Conservation (phyloP, 2,888 invertebrate species). For the Ferdinandea cuprea region DNA sequence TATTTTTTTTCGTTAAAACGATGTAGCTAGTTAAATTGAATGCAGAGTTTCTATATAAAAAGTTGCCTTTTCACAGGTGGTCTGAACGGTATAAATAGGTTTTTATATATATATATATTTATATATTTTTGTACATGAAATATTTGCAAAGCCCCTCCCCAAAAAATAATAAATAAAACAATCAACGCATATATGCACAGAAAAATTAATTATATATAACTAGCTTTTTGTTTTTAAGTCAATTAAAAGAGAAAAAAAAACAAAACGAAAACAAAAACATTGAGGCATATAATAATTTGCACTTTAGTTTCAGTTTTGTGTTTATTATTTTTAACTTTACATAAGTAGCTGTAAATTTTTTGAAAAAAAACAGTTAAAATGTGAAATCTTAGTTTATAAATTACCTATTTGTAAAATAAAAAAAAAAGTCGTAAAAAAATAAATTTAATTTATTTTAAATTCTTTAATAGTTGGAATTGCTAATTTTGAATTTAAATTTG, state of each 20-base stretch:
- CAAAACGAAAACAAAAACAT: too few species aligned
- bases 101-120: slow-evolving; percentile 36
- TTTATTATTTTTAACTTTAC: slow-evolving; percentile 30
- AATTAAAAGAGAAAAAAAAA: slow-evolving; percentile 39
- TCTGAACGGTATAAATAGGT: slow-evolving; percentile 51
- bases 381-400: slow-evolving; percentile 68
- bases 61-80: slow-evolving; percentile 51
- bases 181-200: not conserved
- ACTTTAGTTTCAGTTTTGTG: slow-evolving; percentile 18
- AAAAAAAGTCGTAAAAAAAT: slow-evolving; percentile 30
- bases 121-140: slow-evolving; percentile 64
- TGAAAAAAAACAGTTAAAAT: slow-evolving; percentile 26
- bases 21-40: slow-evolving; percentile 26
- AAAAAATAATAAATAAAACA: not conserved
- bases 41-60: slow-evolving; percentile 30
- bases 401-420: slow-evolving; percentile 70
- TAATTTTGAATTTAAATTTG: slow-evolving; percentile 40
- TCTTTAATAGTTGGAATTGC: slow-evolving; percentile 20
- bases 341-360: slow-evolving; percentile 42
- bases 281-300: slow-evolving; percentile 35
- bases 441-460: slow-evolving; percentile 23
- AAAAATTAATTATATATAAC: not conserved
- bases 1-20: slow-evolving; percentile 24
- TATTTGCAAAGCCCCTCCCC: slow-evolving; percentile 32
- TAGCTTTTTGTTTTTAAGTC: slow-evolving; percentile 19